Evolutionary conservation across 2,888 invertebrate genomes (phyloP), one percentile per base, ranked within the genome.

Genomic region (Caenorhabditis sulstoni): DNA sequence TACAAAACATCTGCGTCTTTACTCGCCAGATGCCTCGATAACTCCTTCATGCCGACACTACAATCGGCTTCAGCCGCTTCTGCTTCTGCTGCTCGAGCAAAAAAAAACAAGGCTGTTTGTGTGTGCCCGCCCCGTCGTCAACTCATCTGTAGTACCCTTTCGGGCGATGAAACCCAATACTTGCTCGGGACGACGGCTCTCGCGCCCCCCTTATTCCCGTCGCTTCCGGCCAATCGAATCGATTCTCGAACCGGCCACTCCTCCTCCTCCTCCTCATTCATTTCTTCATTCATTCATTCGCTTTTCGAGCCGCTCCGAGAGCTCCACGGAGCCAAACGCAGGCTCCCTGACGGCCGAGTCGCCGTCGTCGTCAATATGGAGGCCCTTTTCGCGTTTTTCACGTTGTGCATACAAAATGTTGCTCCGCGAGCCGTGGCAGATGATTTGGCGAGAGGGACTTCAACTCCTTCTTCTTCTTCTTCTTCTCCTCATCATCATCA

Each of bases 371-470:
- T 39, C 29, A 41, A 50, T 44, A 52, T 45, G 1, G 18, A n/a
- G n/a, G 29, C 23, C 23, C 29, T 41, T 41, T 41, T 41, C 41
- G 41, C 59, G 18, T 37, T 50, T 57, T 14, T 49, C 41, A 66
- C 55, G 66, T 70, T 62, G 61, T 70, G 70, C 70, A 70, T 70
- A 70, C 61, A 62, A 62, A 70, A 61, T 70, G 61, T 61, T 61
- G 53, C 61, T 62, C 61, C 37, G 41, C 41, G 55, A 55, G 55
- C 55, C 55, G 55, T 55, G 39, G 55, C 37, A 37, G 55, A 55
- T 39, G 55, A 37, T 55, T 39, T 37, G 29, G 53, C 37, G 53
- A n/a, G n/a, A n/a, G n/a, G 53, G 16, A 37, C 37, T 55, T 16
- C 55, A 39, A 39, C 55, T 37, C 55, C 18, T 41, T 45, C 45